Percentiles rank a stretch among this genome's conserved stretches.
Evolutionary conservation across 2,113 vertebrate genomes (phyloP).

Genomic region (Zosterops hypoxanthus): DNA sequence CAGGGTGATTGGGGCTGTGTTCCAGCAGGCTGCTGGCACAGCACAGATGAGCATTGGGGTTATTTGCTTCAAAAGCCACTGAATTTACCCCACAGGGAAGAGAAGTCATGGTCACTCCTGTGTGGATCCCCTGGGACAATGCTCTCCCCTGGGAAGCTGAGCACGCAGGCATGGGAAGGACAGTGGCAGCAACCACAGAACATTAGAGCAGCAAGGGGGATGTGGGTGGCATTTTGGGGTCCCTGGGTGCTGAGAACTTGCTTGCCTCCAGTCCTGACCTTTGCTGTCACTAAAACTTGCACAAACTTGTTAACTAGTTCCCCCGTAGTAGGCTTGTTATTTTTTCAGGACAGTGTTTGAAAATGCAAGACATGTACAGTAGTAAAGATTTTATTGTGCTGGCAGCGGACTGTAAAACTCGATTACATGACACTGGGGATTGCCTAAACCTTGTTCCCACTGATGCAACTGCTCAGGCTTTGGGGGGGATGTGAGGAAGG

Average conservation of each 20-base stretch:
- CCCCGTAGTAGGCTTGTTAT: neutral
- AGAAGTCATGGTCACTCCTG: neutral
- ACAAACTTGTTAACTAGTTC: constrained; percentile 18
- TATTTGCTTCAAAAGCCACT: neutral
- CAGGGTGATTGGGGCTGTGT: rapidly evolving
- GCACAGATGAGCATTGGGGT: neutral
- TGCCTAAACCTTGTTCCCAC: constrained; percentile 18
- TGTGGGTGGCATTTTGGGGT: neutral
- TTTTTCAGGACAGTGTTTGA: constrained; percentile 25
- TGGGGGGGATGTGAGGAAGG: neutral
- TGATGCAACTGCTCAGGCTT: neutral
- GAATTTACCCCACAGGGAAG: neutral
- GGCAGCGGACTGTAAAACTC: constrained; percentile 23
- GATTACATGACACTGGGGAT: constrained; percentile 13
- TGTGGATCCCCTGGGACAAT: neutral
- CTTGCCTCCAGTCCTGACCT: neutral
- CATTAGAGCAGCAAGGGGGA: neutral
- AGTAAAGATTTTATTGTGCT: constrained; percentile 56
- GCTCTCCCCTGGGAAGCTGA: neutral
- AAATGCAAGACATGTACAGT: constrained; percentile 49
- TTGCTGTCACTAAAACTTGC: constrained; percentile 17
- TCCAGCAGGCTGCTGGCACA: neutral
- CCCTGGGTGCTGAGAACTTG: neutral
- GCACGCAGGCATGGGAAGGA: rapidly evolving
- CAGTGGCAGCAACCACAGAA: neutral